Evolutionary conservation across 2,888 invertebrate genomes (phyloP).

Genomic region (Drymonia ruficornis): DNA sequence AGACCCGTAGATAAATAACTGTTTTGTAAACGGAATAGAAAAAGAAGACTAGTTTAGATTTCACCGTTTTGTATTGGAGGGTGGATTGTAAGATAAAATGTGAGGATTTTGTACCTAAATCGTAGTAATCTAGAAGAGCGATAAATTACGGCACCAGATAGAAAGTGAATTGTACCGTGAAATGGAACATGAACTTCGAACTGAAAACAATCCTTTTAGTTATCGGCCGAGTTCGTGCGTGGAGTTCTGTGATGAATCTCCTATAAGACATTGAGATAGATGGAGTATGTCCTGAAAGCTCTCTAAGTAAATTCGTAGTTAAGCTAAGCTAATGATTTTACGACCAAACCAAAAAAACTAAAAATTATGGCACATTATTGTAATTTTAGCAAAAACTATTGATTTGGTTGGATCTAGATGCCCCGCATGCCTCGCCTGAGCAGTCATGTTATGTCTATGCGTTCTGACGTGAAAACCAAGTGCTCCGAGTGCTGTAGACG

Average conservation of each 20-base stretch:
- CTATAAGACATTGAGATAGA: neutral
- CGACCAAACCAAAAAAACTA: too few relatives aligned
- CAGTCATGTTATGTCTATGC: too few relatives aligned
- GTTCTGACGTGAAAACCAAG: too few relatives aligned
- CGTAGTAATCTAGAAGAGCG: neutral
- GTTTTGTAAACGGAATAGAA: too few relatives aligned
- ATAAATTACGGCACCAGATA: conserved; percentile 12
- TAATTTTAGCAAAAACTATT: too few relatives aligned
- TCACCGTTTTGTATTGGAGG: neutral
- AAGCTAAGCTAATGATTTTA: too few relatives aligned
- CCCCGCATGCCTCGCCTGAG: too few relatives aligned
- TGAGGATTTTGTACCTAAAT: neutral
- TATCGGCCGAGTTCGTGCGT: conserved; percentile 35
- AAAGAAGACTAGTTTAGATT: too few relatives aligned
- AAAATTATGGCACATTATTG: too few relatives aligned
- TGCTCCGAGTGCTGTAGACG: too few relatives aligned
- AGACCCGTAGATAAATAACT: too few relatives aligned
- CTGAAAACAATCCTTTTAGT: conserved; percentile 65
- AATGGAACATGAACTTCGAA: conserved; percentile 23
- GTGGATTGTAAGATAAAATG: neutral
- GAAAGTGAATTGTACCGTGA: conserved; percentile 23
- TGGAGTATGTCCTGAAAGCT: neutral
- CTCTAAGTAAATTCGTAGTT: neutral
- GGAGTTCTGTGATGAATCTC: conserved; percentile 37
- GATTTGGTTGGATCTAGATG: too few relatives aligned